Percentiles rank a stretch among this genome's conserved stretches.
Evolutionary conservation across 2,797 vertebrate species (phyloP).

Genomic region (Knipowitschia caucasica): DNA sequence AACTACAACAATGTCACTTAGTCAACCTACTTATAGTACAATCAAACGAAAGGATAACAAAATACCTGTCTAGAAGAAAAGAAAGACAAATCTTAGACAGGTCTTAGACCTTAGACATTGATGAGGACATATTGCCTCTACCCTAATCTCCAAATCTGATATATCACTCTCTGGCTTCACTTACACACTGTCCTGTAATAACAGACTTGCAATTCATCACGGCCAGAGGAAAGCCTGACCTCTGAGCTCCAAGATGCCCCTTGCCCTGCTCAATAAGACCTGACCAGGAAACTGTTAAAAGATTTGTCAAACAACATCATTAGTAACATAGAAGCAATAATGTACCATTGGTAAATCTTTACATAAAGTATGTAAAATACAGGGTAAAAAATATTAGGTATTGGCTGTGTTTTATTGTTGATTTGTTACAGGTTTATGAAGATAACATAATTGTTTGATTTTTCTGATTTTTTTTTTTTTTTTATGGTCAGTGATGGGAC

Average conservation of each 20-base stretch:
- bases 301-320: slow-evolving; percentile 68
- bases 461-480: not conserved
- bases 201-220: slow-evolving; percentile 55
- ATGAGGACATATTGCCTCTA: slow-evolving; percentile 38
- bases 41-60: no score
- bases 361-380: slow-evolving; percentile 23
- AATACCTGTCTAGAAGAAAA: no score
- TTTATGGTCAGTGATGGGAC: slow-evolving; percentile 1
- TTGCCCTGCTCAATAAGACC: slow-evolving; percentile 46
- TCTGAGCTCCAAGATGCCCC: slow-evolving; percentile 41
- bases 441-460: slow-evolving; percentile 6
- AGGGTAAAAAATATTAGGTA: slow-evolving; percentile 25
- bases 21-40: no score
- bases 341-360: slow-evolving; percentile 34
- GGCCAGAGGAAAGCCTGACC: slow-evolving; percentile 32
- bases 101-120: slow-evolving; percentile 14
- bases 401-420: not conserved
- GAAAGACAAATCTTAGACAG: slow-evolving; percentile 17
- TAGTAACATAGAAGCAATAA: slow-evolving; percentile 50
- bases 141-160: slow-evolving; percentile 22
- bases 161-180: slow-evolving; percentile 28
- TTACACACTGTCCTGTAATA: slow-evolving; percentile 15
- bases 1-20: no score
- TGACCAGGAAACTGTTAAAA: slow-evolving; percentile 33
- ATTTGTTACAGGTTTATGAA: not conserved